A percentile compares a stretch with the other conserved stretches of the same genome.
Evolutionary conservation across 2,888 invertebrate genomes (phyloP).

Genomic region (Melanostoma mellinum): DNA sequence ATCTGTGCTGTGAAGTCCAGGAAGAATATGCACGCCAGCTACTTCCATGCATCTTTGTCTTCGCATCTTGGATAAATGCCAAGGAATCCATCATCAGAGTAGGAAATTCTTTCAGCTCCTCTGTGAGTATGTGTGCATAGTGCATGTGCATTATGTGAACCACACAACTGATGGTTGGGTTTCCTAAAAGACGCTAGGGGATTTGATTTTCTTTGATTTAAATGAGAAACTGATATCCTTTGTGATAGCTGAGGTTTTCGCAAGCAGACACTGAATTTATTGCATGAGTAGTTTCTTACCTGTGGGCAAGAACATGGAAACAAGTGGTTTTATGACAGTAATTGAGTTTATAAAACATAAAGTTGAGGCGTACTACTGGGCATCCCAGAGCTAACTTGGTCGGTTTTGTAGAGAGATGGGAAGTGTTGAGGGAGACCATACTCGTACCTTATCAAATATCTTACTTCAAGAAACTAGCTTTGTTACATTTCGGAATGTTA

Average conservation of each 20-base stretch:
- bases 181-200: conserved; percentile 20
- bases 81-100: conserved; percentile 61
- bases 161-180: conserved; percentile 32
- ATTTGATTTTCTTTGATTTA: conserved; percentile 66
- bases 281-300: conserved; percentile 31
- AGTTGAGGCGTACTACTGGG: neutral
- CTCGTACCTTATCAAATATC: too few relatives aligned
- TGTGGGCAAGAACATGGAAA: conserved; percentile 19
- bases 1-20: conserved; percentile 18
- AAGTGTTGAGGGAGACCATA: too few relatives aligned
- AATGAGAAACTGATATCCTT: conserved; percentile 66
- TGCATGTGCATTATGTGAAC: neutral
- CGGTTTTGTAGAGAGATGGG: too few relatives aligned
- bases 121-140: neutral
- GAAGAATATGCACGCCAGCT: neutral
- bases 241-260: conserved; percentile 50
- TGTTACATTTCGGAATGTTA: too few relatives aligned
- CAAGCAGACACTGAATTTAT: conserved; percentile 32
- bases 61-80: conserved; percentile 58
- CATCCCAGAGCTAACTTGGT: too few relatives aligned
- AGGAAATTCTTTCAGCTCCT: conserved; percentile 36
- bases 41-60: conserved; percentile 33
- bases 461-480: too few relatives aligned
- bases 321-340: conserved; percentile 51
- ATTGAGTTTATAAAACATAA: conserved; percentile 39